Evolutionary conservation across 2,888 invertebrate genomes (phyloP).

Genomic region (Thecophora atra): DNA sequence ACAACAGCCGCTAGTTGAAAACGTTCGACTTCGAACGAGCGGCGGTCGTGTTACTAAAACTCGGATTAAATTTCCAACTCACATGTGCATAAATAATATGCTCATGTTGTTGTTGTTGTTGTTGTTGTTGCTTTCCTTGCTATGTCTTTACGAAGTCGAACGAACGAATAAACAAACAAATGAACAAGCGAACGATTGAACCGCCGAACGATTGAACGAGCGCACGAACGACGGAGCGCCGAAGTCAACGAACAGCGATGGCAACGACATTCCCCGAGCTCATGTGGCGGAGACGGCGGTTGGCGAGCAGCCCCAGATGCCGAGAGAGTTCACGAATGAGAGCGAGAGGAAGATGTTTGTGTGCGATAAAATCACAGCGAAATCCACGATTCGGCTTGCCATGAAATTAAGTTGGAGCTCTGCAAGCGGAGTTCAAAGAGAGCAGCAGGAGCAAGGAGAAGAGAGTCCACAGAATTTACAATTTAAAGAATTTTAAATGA

Average conservation of each 20-base stretch:
- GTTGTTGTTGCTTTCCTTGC: not conserved
- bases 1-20: not conserved
- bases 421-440: constrained; percentile 4
- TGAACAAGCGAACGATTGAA: too few relatives aligned
- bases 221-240: too few relatives aligned
- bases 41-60: constrained; percentile 41
- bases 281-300: too few relatives aligned
- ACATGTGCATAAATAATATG: constrained; percentile 43
- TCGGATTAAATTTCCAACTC: constrained; percentile 44
- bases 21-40: constrained; percentile 32
- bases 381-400: constrained; percentile 31
- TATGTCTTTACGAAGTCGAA: not conserved
- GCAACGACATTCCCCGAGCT: too few relatives aligned
- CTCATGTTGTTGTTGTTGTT: constrained; percentile 1
- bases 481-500: too few relatives aligned
- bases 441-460: not conserved
- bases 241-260: too few relatives aligned
- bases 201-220: too few relatives aligned
- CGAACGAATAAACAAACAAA: not conserved
- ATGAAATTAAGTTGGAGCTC: constrained; percentile 36
- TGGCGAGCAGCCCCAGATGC: too few relatives aligned
- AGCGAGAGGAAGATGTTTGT: constrained; percentile 29
- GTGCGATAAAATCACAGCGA: constrained; percentile 36
- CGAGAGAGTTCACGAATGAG: too few relatives aligned
- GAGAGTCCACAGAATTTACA: too few relatives aligned